Evolutionary conservation across 1,140 invertebrate species (phyloP), one percentile per base, ranked within the genome.

Genomic region (Monochamus saltuarius): DNA sequence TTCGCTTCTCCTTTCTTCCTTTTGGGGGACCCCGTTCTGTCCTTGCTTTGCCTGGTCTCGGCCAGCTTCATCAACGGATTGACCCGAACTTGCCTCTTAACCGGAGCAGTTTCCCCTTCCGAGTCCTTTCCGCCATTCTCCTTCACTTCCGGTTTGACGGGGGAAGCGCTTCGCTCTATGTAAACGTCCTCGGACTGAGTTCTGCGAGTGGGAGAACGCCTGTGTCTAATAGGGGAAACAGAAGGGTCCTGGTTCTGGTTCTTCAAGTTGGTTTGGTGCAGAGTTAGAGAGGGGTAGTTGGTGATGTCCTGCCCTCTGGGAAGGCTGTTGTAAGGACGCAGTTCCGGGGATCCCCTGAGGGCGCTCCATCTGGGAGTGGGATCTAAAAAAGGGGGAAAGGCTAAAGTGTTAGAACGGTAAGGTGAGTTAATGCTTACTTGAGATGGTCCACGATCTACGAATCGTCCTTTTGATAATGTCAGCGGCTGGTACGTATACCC

Each of bases 371-470:
- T 77, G 8, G 80, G 78, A 4, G 82, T 79, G 49, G 82, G 81
- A 72, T 80, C 81, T 83, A 64, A 57, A 68, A 35, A 19, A 29
- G 8, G 2, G 39, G 11, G 8, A 13, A 40, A 7, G 2, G 7
- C 39, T 2, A 3, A 4, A 13, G 39, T 13, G 39, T n/a, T 40
- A 16, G 17, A 19, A 47, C 19, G 11, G 37, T 7, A 38, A 38
- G 7, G n/a, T 7, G 11, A 40, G 14, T 40, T 8, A 8, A 4
- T 40, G 68, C 79, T 81, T 73, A 87, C 86, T 85, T 55, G 85
- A 87, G 67, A 87, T 87, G 13, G 85, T 88, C 86, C 85, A 88
- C 50, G 86, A 87, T 61, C 85, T 79, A 22, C 83, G 79, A 56
- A 88, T 86, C 63, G 84, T 87, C 64, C 82, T 80, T 61, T 84